Percentiles rank a stretch among this genome's conserved stretches.
These are phyloP conservation scores for Paradoxurus hermaphroditus DNA, from an alignment of 2,113 vertebrate genomes.

Conservation along the genomic window DNA sequence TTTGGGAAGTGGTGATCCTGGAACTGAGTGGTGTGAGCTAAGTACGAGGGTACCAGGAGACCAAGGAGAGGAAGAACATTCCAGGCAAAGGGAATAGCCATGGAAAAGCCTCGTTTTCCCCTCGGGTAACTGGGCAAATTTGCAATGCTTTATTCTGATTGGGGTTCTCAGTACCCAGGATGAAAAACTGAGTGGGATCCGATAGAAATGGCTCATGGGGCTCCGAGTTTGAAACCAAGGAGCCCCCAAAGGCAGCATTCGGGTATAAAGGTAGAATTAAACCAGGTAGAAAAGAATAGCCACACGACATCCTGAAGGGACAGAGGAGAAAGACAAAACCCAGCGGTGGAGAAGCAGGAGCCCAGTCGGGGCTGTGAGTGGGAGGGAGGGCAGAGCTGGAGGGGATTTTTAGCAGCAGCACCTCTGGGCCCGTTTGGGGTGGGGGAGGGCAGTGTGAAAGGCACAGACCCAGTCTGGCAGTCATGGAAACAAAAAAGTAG, in stretches of 20 bases:
- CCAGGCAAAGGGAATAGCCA: background rate
- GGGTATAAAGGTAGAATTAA: background rate
- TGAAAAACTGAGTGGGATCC: background rate
- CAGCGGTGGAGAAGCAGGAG: background rate
- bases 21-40: background rate
- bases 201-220: background rate
- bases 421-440: rapidly evolving
- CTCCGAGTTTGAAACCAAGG: background rate
- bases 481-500: background rate
- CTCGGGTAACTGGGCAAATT: background rate
- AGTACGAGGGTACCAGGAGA: background rate
- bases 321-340: background rate
- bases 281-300: background rate
- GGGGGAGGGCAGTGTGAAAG: background rate
- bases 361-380: background rate
- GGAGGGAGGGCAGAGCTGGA: background rate
- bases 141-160: background rate
- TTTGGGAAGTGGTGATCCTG: background rate
- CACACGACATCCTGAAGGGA: background rate
- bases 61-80: background rate
- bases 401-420: background rate
- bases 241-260: background rate
- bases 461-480: background rate
- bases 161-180: background rate
- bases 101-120: background rate